These are phyloP conservation scores for Caenorhabditis tropicalis DNA, from an alignment of 1,140 invertebrate genomes.

Conservation along the genomic window DNA sequence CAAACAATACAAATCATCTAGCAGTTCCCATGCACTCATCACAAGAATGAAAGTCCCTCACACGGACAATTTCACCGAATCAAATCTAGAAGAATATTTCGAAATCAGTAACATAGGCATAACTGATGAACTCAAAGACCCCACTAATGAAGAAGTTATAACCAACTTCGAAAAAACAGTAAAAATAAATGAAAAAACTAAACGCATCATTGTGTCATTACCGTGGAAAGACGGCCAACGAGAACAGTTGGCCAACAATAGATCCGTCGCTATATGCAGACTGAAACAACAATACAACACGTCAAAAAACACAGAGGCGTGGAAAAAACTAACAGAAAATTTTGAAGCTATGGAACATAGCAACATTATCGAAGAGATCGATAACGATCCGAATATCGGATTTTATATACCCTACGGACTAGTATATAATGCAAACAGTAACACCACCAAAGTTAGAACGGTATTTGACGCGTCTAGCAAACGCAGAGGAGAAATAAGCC, in stretches of 20 bases:
- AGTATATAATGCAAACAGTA: not conserved
- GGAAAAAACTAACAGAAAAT: not conserved
- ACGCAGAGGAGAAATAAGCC: not conserved
- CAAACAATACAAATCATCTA: not conserved
- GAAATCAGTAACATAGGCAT: not conserved
- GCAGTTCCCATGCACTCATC: not conserved
- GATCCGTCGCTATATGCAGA: not conserved
- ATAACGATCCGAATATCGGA: not conserved
- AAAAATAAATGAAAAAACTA: not conserved
- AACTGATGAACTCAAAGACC: not conserved
- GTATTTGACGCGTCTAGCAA: not conserved
- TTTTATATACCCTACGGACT: not conserved
- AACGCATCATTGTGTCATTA: not conserved
- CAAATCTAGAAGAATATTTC: not conserved
- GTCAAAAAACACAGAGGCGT: not conserved
- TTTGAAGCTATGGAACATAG: not conserved
- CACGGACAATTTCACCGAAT: not conserved
- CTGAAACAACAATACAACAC: not conserved
- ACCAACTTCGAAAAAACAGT: not conserved
- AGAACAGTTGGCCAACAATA: not conserved
- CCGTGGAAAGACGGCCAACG: not conserved
- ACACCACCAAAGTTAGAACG: not conserved
- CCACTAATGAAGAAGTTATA: not conserved
- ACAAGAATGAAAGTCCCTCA: not conserved
- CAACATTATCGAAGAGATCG: not conserved